Percentiles rank a stretch among this genome's conserved stretches.
These are phyloP conservation scores for Melanogrammus aeglefinus DNA, from an alignment of 2,797 vertebrate genomes.

Conservation along the genomic window DNA sequence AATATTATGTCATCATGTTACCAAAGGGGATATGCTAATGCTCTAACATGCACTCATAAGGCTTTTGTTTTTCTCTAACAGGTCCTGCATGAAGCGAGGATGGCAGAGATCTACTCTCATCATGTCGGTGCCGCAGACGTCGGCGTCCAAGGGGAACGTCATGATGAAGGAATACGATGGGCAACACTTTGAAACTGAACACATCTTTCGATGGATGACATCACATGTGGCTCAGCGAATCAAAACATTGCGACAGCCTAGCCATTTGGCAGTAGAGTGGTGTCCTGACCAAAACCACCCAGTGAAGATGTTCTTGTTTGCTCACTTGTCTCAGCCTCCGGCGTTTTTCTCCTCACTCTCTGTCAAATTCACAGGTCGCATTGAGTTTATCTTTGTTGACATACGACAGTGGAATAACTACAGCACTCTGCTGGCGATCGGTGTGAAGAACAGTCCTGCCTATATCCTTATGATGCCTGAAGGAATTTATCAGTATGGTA, in stretches of 20 bases:
- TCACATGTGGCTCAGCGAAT: conserved; percentile 91
- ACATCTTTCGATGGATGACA: conserved; percentile 98
- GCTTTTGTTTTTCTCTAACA: conserved; percentile 10
- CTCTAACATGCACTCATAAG: not conserved
- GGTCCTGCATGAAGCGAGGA: conserved; percentile 78
- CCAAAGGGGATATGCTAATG: not conserved
- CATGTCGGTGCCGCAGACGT: conserved; percentile 96
- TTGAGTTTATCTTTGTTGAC: conserved; percentile 97
- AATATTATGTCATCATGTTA: not conserved
- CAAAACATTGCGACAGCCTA: conserved; percentile 84
- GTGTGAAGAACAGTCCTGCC: conserved; percentile 83
- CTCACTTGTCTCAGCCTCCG: conserved; percentile 87
- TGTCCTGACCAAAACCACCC: conserved; percentile 80
- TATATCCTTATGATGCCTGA: conserved; percentile 96
- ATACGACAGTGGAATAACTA: conserved; percentile 86
- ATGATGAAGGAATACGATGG: conserved; percentile 94
- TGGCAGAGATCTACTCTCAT: conserved; percentile 94
- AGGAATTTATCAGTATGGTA: conserved; percentile 93
- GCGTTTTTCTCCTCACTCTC: conserved; percentile 95
- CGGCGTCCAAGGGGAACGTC: conserved; percentile 94
- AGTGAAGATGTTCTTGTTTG: conserved; percentile 94
- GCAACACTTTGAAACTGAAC: conserved; percentile 81
- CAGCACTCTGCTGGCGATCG: conserved; percentile 84
- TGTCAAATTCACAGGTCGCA: conserved; percentile 96
- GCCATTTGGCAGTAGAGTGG: conserved; percentile 88